Percentiles rank a stretch among this genome's conserved stretches.
phyloP scores from a whole-genome alignment of 2,888 invertebrate genomes.

The Maniola hyperantus region DNA sequence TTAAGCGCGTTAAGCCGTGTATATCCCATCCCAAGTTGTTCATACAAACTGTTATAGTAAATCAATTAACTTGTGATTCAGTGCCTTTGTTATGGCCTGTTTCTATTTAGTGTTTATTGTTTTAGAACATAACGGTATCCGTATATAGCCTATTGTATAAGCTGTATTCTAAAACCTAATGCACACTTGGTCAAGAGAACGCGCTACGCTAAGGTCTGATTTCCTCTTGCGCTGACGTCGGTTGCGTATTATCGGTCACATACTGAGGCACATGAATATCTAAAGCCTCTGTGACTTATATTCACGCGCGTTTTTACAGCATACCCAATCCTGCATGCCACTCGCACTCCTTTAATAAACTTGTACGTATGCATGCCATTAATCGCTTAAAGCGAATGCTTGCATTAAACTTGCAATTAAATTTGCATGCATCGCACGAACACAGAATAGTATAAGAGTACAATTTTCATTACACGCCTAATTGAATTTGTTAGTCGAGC shows the following conservation, averaged over 20 bases:
- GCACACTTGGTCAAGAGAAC: too few relatives aligned
- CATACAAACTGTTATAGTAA: conserved; percentile 50
- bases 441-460: conserved; percentile 39
- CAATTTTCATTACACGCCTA: conserved; percentile 44
- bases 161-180: too few relatives aligned
- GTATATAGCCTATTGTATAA: too few relatives aligned
- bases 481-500: conserved; percentile 44
- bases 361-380: neutral
- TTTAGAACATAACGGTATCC: neutral
- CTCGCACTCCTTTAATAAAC: neutral
- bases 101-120: conserved; percentile 15
- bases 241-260: too few relatives aligned
- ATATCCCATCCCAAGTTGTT: conserved; percentile 58
- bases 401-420: too few relatives aligned
- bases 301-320: too few relatives aligned
- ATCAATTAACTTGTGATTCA: conserved; percentile 40
- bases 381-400: conserved; percentile 1
- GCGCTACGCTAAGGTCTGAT: too few relatives aligned
- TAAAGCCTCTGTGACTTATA: too few relatives aligned
- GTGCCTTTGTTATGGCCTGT: conserved; percentile 30
- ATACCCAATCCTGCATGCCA: too few relatives aligned
- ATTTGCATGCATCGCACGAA: conserved; percentile 34
- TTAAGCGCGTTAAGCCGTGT: conserved; percentile 55
- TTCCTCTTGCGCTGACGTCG: too few relatives aligned
- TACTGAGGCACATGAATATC: too few relatives aligned